Evolutionary conservation across 2,113 vertebrate species (phyloP).

Genomic region (Turdus rufiventris): DNA sequence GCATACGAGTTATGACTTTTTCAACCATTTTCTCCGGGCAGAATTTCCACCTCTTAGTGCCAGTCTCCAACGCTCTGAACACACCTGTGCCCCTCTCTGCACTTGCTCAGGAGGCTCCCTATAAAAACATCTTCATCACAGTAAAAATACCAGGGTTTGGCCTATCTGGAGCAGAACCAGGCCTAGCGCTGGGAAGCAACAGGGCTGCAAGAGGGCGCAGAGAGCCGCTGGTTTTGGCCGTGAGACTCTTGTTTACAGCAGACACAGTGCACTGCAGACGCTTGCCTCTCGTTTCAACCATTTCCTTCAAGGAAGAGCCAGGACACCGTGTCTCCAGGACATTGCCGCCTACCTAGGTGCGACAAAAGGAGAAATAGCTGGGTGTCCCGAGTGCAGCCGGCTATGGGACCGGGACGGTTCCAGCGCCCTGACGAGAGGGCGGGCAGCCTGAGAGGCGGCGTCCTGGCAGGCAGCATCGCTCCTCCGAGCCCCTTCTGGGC

Average conservation of each 20-base stretch:
- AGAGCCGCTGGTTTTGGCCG: not conserved
- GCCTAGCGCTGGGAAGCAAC: not conserved
- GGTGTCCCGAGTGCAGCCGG: not conserved
- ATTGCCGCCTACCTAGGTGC: not conserved
- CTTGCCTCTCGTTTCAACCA: not conserved
- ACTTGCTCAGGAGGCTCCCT: accelerated
- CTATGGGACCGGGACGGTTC: too few species aligned
- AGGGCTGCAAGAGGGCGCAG: not conserved
- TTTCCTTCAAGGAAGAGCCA: not conserved
- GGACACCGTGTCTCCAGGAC: accelerated
- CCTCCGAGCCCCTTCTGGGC: not conserved
- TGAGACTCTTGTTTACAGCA: not conserved
- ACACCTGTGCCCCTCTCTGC: not conserved
- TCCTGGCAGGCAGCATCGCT: not conserved
- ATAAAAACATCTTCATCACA: not conserved
- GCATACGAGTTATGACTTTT: not conserved
- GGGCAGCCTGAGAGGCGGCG: too few species aligned
- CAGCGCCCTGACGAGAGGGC: too few species aligned
- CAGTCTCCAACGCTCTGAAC: not conserved
- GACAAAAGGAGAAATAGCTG: accelerated
- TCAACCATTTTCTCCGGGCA: not conserved
- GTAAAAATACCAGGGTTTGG: not conserved
- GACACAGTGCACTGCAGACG: accelerated
- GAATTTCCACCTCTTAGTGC: not conserved
- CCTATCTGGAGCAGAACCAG: not conserved